These are phyloP conservation scores for Phoronis australis DNA, from an alignment of 2,888 invertebrate species.

Conservation along the genomic window DNA sequence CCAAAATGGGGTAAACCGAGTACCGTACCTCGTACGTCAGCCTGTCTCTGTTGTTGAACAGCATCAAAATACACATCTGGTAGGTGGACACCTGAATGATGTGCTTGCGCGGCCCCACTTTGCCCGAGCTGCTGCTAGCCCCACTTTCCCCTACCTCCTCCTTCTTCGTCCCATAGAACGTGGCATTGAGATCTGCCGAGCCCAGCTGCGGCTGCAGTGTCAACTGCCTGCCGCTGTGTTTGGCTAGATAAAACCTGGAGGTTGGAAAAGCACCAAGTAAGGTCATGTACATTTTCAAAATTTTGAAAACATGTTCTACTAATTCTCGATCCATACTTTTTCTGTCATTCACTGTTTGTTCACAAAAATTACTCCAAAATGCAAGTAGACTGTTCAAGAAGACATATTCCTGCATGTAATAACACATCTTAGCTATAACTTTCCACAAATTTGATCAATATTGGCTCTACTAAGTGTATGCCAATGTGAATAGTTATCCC, in stretches of 20 bases:
- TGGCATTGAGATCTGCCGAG: slow-evolving; percentile 93
- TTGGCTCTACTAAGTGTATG: too few relatives aligned
- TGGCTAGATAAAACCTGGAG: slow-evolving; percentile 87
- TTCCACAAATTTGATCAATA: too few relatives aligned
- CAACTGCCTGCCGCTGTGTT: slow-evolving; percentile 95
- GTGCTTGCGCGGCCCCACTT: slow-evolving; percentile 68
- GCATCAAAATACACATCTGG: slow-evolving; percentile 91
- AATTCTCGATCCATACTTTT: too few relatives aligned
- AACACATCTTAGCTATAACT: too few relatives aligned
- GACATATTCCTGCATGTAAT: background rate
- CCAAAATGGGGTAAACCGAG: too few relatives aligned
- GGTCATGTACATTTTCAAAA: background rate
- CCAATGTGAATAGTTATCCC: too few relatives aligned
- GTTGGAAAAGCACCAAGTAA: slow-evolving; percentile 2
- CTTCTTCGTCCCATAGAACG: slow-evolving; percentile 70
- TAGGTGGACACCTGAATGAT: slow-evolving; percentile 91
- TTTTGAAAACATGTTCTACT: too few relatives aligned
- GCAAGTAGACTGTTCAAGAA: background rate
- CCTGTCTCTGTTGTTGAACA: slow-evolving; percentile 89
- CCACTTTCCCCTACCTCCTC: slow-evolving; percentile 30
- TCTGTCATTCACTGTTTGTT: background rate
- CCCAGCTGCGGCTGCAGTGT: slow-evolving; percentile 96
- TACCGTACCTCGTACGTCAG: slow-evolving; percentile 89
- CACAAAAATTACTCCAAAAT: background rate
- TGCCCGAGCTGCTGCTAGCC: slow-evolving; percentile 23